These are phyloP conservation scores for Nemotelus nigrinus DNA, from an alignment of 2,888 invertebrate genomes.

Conservation along the genomic window DNA sequence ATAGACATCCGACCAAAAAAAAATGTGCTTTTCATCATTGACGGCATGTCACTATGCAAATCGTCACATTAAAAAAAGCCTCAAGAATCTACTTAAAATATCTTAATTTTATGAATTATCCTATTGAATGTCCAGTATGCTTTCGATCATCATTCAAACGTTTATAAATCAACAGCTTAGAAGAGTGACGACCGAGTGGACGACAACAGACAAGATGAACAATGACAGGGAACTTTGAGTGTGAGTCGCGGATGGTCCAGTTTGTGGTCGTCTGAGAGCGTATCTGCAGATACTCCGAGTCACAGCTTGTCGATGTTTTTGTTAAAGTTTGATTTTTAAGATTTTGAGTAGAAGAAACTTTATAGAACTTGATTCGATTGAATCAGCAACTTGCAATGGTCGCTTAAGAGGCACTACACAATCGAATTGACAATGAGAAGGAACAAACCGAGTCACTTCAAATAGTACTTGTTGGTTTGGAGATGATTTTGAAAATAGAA, in stretches of 20 bases:
- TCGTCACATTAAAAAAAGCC: slow-evolving; percentile 28
- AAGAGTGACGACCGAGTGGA: slow-evolving; percentile 4
- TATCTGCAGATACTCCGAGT: too few species aligned
- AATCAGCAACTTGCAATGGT: slow-evolving; percentile 33
- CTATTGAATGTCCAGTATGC: background rate
- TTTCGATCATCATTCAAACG: slow-evolving; percentile 19
- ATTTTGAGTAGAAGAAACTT: slow-evolving; percentile 12
- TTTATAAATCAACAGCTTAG: slow-evolving; percentile 32
- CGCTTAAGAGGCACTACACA: slow-evolving; percentile 17
- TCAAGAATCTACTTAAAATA: slow-evolving; percentile 21
- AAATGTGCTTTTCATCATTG: background rate
- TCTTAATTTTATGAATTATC: slow-evolving; percentile 35
- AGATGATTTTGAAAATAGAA: background rate
- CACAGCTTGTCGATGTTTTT: too few species aligned
- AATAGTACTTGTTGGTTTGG: background rate
- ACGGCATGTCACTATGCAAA: slow-evolving; percentile 30
- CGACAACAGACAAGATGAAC: background rate
- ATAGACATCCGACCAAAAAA: background rate
- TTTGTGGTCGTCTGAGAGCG: too few species aligned
- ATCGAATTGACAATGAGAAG: background rate
- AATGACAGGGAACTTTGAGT: background rate
- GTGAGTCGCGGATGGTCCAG: too few species aligned
- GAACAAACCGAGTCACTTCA: slow-evolving; percentile 28
- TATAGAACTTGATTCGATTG: slow-evolving; percentile 37
- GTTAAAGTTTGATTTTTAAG: background rate